Evolutionary conservation across 2,113 vertebrate genomes (phyloP).

Genomic region (Charina bottae): DNA sequence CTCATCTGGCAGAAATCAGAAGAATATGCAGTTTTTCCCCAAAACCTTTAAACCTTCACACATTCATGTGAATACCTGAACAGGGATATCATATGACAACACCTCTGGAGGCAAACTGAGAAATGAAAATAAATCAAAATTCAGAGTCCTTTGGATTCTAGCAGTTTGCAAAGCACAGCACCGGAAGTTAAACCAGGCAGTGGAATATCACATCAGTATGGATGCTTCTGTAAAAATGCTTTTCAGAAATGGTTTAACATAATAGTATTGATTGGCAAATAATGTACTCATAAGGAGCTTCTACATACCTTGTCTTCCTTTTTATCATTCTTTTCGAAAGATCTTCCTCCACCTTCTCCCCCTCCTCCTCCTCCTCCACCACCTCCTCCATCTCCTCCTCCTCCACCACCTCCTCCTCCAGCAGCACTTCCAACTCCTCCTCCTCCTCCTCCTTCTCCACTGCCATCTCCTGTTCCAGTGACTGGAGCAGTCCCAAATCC

Average conservation of each 20-base stretch:
- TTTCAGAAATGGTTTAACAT: background rate
- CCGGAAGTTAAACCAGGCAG: background rate
- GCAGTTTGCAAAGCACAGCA: background rate
- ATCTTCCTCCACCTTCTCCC: slow-evolving; percentile 78
- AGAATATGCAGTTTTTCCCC: background rate
- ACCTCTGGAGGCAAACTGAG: background rate
- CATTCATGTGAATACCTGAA: background rate
- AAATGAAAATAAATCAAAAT: background rate
- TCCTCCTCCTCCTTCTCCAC: slow-evolving; percentile 74
- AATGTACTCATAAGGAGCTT: background rate
- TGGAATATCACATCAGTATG: background rate
- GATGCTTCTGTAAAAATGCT: background rate
- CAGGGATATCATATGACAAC: background rate
- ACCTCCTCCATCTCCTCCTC: slow-evolving; percentile 72
- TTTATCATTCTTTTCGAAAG: slow-evolving; percentile 91
- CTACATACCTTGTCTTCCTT: slow-evolving; percentile 82
- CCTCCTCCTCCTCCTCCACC: slow-evolving; percentile 72
- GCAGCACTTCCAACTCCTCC: slow-evolving; percentile 73
- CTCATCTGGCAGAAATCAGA: background rate
- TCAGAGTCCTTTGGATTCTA: background rate
- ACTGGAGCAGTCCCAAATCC: slow-evolving; percentile 67
- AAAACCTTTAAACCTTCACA: background rate
- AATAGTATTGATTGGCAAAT: background rate
- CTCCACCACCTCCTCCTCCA: slow-evolving; percentile 73
- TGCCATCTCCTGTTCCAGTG: slow-evolving; percentile 73